Evolutionary conservation across 2,797 vertebrate species (phyloP), one percentile per base, ranked within the genome.

Genomic region (Notamacropus eugenii): DNA sequence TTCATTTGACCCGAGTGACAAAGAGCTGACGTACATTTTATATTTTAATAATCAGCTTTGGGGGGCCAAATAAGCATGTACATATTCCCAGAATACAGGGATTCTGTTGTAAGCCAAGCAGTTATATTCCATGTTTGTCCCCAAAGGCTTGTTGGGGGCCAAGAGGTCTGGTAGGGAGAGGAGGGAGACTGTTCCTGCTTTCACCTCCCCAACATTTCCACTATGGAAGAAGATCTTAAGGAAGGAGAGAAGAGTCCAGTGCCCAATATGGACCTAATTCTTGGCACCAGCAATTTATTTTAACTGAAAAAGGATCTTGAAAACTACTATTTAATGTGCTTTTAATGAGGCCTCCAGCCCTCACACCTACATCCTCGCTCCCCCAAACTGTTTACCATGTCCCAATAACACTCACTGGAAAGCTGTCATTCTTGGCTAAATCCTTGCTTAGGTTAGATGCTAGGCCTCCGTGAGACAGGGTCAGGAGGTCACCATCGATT

Each of bases 401-500:
- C 98, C 98, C 97, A 98, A 98, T 98, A 99, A 98, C 98, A 98
- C 98, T 98, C 98, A 98, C 98, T 93, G 98, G 98, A 99, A 98
- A 99, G 99, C 99, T 99, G 99, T 99, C 99, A 98, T 98, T 98
- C 98, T 98, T 98, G 97, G 97, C 98, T 99, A 99, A 99, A 99
- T 98, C 99, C 99, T 99, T 98, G 97, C 99, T 99, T 99, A 98
- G 99, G 98, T 99, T 99, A 98, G 99, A 99, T 99, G 98, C 98
- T 98, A 98, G 99, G 98, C 98, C 98, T 99, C 98, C 98, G 96
- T 98, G 98, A 98, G 99, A 99, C 99, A 99, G 98, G 99, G 99
- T 99, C 99, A 98, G 95, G 96, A 99, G 99, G 99, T 99, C 99
- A 99, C 99, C 99, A 99, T 99, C 99, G 99, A 99, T 99, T 99